Evolutionary conservation across 2,113 vertebrate genomes (phyloP).

Genomic region (Aldabrachelys gigantea): DNA sequence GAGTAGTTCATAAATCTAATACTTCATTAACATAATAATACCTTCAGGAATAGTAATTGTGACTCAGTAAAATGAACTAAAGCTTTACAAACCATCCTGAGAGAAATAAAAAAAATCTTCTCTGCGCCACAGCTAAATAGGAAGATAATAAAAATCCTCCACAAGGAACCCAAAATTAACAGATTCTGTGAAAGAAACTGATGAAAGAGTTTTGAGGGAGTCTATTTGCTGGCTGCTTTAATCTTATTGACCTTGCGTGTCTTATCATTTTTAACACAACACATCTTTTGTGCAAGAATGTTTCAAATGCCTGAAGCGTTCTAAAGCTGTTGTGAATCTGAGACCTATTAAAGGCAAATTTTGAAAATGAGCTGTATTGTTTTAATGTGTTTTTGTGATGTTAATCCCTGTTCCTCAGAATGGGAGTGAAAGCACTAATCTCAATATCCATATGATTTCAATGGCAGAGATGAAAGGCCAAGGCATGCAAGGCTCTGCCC

Average conservation of each 20-base stretch:
- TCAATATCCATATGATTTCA: not conserved
- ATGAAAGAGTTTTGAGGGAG: conserved; percentile 22
- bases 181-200: not conserved
- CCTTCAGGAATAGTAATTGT: conserved; percentile 35
- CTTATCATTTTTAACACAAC: conserved; percentile 28
- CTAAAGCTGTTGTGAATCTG: not conserved
- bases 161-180: conserved; percentile 14
- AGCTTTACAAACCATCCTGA: conserved; percentile 32
- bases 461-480: not conserved
- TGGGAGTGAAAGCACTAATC: not conserved
- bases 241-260: conserved; percentile 43
- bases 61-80: not conserved
- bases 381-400: not conserved
- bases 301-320: not conserved
- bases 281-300: not conserved
- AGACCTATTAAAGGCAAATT: not conserved
- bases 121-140: conserved; percentile 23
- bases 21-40: conserved; percentile 38
- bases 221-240: conserved; percentile 12
- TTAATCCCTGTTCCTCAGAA: not conserved
- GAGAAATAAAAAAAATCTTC: conserved; percentile 40
- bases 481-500: not conserved
- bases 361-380: not conserved
- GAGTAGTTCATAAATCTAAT: conserved; percentile 44
- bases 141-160: conserved; percentile 20